Conservation (phyloP, 2,888 invertebrate species). For the Drosophila melanosoma region DNA sequence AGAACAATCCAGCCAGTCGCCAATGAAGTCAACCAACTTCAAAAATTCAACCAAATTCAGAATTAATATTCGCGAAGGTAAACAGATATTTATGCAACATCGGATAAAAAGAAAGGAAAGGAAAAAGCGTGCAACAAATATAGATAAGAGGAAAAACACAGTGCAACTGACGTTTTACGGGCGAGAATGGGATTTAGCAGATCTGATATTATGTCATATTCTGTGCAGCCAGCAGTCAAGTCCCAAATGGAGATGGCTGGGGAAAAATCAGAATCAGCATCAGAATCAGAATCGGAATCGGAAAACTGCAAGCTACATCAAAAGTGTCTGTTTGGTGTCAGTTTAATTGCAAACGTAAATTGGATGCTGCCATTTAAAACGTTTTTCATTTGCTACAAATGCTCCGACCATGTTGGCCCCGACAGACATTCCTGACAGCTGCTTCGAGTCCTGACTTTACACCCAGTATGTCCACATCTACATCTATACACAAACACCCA, state of each 20-base stretch:
- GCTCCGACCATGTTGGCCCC: slow-evolving; percentile 39
- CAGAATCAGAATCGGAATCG: not conserved
- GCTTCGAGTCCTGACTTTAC: slow-evolving; percentile 22
- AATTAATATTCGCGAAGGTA: not conserved
- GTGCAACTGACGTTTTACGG: slow-evolving; percentile 24
- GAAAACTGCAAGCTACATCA: slow-evolving; percentile 71
- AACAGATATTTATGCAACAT: slow-evolving; percentile 35
- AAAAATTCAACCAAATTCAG: slow-evolving; percentile 5
- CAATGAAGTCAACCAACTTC: not conserved
- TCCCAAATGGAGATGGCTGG: slow-evolving; percentile 11
- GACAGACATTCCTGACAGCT: slow-evolving; percentile 69
- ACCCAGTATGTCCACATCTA: slow-evolving; percentile 10
- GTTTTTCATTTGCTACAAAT: slow-evolving; percentile 75
- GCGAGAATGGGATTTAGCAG: slow-evolving; percentile 23
- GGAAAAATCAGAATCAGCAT: not conserved
- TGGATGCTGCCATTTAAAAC: slow-evolving; percentile 81
- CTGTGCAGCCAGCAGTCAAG: slow-evolving; percentile 21
- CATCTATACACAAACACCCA: slow-evolving; percentile 2
- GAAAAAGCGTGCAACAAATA: slow-evolving; percentile 1
- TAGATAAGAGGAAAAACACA: not conserved
- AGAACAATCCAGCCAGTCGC: not conserved
- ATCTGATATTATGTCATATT: slow-evolving; percentile 51
- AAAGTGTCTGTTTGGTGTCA: slow-evolving; percentile 82
- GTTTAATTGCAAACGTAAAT: slow-evolving; percentile 83
- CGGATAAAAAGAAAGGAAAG: not conserved